A percentile compares a stretch with the other conserved stretches of the same genome.
phyloP scores from a whole-genome alignment of 1,140 invertebrate genomes.

The Laupala kohalensis region DNA sequence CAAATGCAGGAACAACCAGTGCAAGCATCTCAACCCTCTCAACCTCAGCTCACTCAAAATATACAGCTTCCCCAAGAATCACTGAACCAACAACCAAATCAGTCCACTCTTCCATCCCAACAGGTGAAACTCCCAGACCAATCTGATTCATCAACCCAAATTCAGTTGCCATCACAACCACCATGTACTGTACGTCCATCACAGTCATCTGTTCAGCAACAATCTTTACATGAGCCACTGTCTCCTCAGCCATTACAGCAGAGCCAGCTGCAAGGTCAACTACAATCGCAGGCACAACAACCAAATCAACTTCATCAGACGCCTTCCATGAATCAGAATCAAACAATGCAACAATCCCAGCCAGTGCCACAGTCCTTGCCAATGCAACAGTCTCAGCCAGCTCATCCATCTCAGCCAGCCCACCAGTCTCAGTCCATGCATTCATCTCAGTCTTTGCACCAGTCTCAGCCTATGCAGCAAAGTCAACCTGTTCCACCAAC shows the following conservation, averaged over 20 bases:
- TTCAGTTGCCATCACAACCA: background rate
- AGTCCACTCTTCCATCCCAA: background rate
- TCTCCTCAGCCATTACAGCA: background rate
- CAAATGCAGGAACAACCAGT: background rate
- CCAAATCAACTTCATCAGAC: background rate
- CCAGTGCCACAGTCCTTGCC: background rate
- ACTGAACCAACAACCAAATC: background rate
- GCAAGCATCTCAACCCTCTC: background rate
- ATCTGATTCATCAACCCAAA: background rate
- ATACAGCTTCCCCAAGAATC: background rate
- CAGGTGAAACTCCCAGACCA: background rate
- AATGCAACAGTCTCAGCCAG: slow-evolving; percentile 15
- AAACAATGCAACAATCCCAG: too few relatives aligned
- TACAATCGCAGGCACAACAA: background rate
- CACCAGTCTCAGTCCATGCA: slow-evolving; percentile 22
- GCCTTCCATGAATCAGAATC: too few relatives aligned
- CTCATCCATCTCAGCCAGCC: slow-evolving; percentile 20
- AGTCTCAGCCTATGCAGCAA: slow-evolving; percentile 27
- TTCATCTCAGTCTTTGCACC: slow-evolving; percentile 24
- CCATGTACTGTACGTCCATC: background rate
- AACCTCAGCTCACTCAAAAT: background rate
- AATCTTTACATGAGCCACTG: background rate
- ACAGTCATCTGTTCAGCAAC: too few relatives aligned
- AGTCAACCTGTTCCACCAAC: slow-evolving; percentile 24
- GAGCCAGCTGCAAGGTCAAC: background rate